Evolutionary conservation across 2,113 vertebrate genomes (phyloP).

Genomic region (Cephalopterus ornatus): DNA sequence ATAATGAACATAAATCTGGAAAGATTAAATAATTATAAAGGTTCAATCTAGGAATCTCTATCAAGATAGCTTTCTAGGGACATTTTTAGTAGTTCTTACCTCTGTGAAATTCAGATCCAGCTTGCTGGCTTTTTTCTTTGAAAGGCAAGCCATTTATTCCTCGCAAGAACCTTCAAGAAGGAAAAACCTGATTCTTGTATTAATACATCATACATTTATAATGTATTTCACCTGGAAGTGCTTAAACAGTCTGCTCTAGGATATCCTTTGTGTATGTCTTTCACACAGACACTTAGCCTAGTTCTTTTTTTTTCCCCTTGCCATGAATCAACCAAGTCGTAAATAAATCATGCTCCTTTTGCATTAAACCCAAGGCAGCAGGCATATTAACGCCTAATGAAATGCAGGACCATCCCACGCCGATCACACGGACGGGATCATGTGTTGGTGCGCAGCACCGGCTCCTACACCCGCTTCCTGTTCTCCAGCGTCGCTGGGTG

Average conservation of each 20-base stretch:
- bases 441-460: rapidly evolving
- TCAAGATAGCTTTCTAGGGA: neutral
- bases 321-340: neutral
- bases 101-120: neutral
- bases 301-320: neutral
- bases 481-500: neutral
- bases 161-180: neutral
- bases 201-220: neutral
- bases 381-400: neutral
- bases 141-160: neutral
- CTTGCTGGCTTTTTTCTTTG: neutral
- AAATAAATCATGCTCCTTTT: neutral
- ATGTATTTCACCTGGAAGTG: neutral
- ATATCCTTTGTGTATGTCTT: neutral
- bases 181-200: neutral
- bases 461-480: rapidly evolving
- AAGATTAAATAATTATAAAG: neutral
- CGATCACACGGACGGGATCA: rapidly evolving
- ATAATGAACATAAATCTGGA: neutral
- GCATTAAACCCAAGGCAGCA: neutral
- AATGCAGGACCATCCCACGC: rapidly evolving
- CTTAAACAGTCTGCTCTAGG: neutral
- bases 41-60: neutral
- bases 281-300: neutral
- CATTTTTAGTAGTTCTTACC: neutral